Percentiles rank a stretch among this genome's conserved stretches.
phyloP scores from a whole-genome alignment of 2,797 vertebrate genomes.

The Paramormyrops hopkinsi region DNA sequence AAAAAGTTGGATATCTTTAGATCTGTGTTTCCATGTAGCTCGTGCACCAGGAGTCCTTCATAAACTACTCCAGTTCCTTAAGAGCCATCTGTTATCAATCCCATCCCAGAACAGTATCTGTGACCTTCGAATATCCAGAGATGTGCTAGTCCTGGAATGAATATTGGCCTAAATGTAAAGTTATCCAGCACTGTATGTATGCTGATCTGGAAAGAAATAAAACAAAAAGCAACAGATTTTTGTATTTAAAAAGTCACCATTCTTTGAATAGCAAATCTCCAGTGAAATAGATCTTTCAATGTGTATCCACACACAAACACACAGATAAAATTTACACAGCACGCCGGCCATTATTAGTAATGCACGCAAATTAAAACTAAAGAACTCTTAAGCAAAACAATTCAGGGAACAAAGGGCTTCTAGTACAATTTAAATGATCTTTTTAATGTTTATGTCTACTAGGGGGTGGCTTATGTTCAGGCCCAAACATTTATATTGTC shows the following conservation, averaged over 20 bases:
- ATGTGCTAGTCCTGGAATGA: neutral
- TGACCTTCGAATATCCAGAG: neutral
- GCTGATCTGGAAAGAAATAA: neutral
- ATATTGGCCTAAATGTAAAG: neutral
- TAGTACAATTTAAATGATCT: neutral
- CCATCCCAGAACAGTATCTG: neutral
- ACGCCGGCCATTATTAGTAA: neutral
- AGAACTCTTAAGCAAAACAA: neutral
- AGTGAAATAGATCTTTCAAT: neutral
- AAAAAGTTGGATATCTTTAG: neutral
- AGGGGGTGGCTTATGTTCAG: neutral
- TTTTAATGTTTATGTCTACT: neutral
- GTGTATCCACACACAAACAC: neutral
- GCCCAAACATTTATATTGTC: neutral
- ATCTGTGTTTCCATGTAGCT: neutral
- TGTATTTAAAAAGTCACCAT: neutral
- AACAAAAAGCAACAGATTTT: neutral
- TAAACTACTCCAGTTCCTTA: neutral
- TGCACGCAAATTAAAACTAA: neutral
- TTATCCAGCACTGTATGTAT: neutral
- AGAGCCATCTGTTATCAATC: neutral
- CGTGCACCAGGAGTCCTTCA: neutral
- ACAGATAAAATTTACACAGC: neutral
- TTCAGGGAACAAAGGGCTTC: neutral
- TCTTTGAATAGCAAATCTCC: neutral